Base-by-base conservation (phyloP, 1,140 invertebrate species). In the Mylabris phalerata region DNA sequence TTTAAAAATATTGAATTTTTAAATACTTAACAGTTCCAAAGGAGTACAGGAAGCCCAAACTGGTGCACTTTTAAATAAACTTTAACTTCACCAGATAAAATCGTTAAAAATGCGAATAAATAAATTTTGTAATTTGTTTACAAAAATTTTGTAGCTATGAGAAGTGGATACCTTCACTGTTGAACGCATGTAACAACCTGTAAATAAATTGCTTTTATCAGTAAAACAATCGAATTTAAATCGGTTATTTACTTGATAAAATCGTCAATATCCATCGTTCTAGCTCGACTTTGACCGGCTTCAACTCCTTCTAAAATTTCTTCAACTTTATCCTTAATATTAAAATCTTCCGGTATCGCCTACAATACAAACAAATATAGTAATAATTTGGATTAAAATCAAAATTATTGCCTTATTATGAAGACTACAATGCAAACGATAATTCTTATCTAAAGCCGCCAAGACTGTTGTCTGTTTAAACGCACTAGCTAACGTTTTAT, bases 231-330 rank as follows among this genome's bases (percentile, higher is more conserved):
- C 48, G 54, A 64, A 25, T 42, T 5, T 61, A 55, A 48, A 41
- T 66, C 6, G 45, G 43, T 48, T 9, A 71, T 72, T 75, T 79
- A 86, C 82, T 81, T 79, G 69, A 98, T 87, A 77, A 99, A 98
- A 71, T 99, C 95, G 78, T 98, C 95, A 62, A 94, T 88, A 68
- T 97, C 93, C 94, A 99, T 94, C 2, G 84, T 88, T 71, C 96
- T 81, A 1, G 97, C 91, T 72, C 97, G 80, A 75, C 87, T 90
- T 50, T 90, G 80, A 62, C 84, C 83, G 69, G 87, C 89, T 57
- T 84, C 75, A 45, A 76, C 73, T 45, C 78, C 77, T 59, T 75
- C 73, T 41, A 99, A 77, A 59, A 97, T 84, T 11, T 85, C 72
- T 68, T 88, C 85, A 3, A 98, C 78, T 75, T 90, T 90, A 47